These are phyloP conservation scores for Phymorhynchus buccinoides DNA, from an alignment of 1,140 invertebrate species.

Conservation along the genomic window DNA sequence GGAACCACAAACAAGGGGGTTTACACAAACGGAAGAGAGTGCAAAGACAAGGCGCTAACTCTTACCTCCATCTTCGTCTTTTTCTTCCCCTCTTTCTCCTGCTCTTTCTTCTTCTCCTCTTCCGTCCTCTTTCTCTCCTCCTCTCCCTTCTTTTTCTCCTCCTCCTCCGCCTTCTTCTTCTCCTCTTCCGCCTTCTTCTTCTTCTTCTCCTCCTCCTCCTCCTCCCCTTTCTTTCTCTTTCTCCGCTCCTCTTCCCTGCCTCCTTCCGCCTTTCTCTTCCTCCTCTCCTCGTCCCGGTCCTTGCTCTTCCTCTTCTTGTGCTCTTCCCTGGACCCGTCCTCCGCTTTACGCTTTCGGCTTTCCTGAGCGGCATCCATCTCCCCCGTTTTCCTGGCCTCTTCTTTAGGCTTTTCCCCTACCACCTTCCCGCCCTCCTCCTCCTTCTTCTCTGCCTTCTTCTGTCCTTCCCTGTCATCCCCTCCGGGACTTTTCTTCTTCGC, in stretches of 20 bases:
- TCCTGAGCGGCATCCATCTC: constrained; percentile 44
- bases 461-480: constrained; percentile 18
- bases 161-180: neutral
- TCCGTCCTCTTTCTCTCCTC: neutral
- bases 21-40: neutral
- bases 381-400: constrained; percentile 47
- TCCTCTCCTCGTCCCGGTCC: neutral
- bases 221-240: constrained; percentile 30
- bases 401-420: constrained; percentile 43
- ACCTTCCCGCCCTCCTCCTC: constrained; percentile 33
- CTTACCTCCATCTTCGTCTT: constrained; percentile 8
- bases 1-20: neutral
- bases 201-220: neutral
- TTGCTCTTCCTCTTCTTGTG: constrained; percentile 29
- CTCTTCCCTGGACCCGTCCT: constrained; percentile 25
- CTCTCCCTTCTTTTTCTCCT: neutral
- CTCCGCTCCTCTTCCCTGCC: constrained; percentile 24
- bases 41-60: neutral
- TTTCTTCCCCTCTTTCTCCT: neutral
- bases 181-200: neutral
- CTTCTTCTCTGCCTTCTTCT: constrained; percentile 47
- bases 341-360: constrained; percentile 28
- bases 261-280: constrained; percentile 6
- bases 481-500: constrained; percentile 33
- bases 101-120: neutral